These are phyloP conservation scores for Drosophila tripunctata DNA, from an alignment of 2,888 invertebrate genomes.

Conservation along the genomic window DNA sequence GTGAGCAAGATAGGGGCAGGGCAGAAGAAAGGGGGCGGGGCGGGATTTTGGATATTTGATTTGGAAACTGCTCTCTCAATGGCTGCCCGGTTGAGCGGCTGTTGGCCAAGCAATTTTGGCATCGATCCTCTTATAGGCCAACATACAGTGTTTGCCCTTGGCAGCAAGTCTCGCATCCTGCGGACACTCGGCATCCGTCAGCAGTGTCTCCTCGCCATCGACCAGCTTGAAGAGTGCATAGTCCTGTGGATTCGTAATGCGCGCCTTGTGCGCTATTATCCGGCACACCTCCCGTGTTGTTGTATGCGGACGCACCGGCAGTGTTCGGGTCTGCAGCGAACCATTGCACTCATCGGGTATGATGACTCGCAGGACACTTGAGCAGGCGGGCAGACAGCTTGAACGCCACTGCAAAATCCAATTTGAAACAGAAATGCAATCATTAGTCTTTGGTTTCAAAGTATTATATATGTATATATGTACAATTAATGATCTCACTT, in stretches of 20 bases:
- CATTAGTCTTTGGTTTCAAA: too few relatives aligned
- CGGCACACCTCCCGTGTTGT: slow-evolving; percentile 96
- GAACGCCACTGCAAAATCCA: slow-evolving; percentile 85
- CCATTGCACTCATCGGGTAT: slow-evolving; percentile 97
- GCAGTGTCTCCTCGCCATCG: slow-evolving; percentile 95
- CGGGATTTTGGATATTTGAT: background rate
- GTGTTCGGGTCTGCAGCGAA: slow-evolving; percentile 94
- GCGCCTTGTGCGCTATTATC: slow-evolving; percentile 96
- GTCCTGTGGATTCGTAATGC: slow-evolving; percentile 98
- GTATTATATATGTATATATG: too few relatives aligned
- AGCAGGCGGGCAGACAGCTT: slow-evolving; percentile 85
- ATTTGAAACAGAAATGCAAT: too few relatives aligned
- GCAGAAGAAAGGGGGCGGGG: background rate
- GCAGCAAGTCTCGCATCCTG: slow-evolving; percentile 91
- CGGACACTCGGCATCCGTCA: slow-evolving; percentile 95
- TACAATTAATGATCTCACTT: too few relatives aligned
- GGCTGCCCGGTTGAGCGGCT: slow-evolving; percentile 75
- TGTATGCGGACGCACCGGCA: slow-evolving; percentile 97
- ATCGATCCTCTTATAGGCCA: slow-evolving; percentile 97
- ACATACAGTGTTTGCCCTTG: slow-evolving; percentile 92
- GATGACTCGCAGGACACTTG: slow-evolving; percentile 93
- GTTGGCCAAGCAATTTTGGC: slow-evolving; percentile 98
- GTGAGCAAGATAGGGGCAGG: slow-evolving; percentile 63
- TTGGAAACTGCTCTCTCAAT: slow-evolving; percentile 8
- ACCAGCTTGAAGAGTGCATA: slow-evolving; percentile 95